Evolutionary conservation across 2,113 vertebrate species (phyloP), one percentile per base, ranked within the genome.

Genomic region (Sinocyclocheilus maitianheensis): DNA sequence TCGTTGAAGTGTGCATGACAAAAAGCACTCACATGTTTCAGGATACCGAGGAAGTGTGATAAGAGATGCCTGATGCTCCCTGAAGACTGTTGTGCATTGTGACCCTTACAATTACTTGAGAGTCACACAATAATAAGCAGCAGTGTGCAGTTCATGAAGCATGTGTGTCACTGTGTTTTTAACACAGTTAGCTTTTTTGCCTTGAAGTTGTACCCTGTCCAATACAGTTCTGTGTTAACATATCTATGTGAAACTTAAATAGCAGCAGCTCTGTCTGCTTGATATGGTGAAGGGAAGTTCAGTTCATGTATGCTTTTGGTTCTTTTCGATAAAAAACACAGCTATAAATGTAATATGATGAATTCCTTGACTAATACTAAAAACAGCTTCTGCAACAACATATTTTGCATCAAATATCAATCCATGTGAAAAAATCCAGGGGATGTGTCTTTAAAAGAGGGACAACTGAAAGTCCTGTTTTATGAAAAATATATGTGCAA

Each of bases 401-500:
- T 2, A 18, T 58, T 58, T 63, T 63, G 60, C 10, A 34, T 34
- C 65, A 16, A 7, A 75, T 48, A n/a, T 22, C 20, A 75, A 26
- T 75, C 43, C 12, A 75, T 48, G 2, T 8, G 12, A 43, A 40
- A 24, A 63, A 13, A 60, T 40, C 30, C 2, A n/a, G 53, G 2
- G n/a, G 22, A 76, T 76, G 72, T 24, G 72, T 9, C n/a, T 75
- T 48, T 46, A 14, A 75, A 75, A 75, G 22, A 22, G 11, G 20
- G 43, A 24, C 5, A 75, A 24, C 22, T 14, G 72, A 76, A 5
- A 16, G 72, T 51, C 2, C 72, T 48, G 30, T 8, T 80, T 80
- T 62, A 63, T 80, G 30, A 43, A 46, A 24, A 80, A 80, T 58
- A 80, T 58, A 63, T 80, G 77, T 63, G 30, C 20, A 79, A 62